phyloP scores from a whole-genome alignment of 2,797 vertebrate genomes.

The Gallirallus australis region DNA sequence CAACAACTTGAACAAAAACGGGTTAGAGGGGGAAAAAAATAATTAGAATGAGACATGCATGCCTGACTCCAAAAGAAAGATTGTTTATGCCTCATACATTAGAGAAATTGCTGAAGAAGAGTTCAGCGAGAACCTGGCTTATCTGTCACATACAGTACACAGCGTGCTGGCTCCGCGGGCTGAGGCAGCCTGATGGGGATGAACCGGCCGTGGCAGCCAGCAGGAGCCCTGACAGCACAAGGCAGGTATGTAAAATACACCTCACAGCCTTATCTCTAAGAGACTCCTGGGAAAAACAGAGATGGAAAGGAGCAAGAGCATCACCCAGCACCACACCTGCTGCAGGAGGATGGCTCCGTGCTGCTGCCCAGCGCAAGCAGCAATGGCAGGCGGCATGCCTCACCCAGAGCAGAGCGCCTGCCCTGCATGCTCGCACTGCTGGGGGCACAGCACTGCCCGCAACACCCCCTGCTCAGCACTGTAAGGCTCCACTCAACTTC shows the following conservation, averaged over 20 bases:
- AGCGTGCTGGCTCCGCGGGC: not conserved
- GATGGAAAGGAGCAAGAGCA: not conserved
- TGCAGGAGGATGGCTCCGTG: fast-evolving
- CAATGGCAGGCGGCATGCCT: fast-evolving
- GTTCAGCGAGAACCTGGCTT: not conserved
- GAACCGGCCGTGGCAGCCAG: not conserved
- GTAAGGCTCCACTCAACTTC: fast-evolving
- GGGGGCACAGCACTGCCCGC: not conserved
- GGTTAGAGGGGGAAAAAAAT: not conserved
- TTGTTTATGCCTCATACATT: not conserved
- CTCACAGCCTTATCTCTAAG: not conserved
- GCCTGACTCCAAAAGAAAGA: not conserved
- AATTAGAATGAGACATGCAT: constrained; percentile 6
- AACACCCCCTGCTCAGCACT: fast-evolving
- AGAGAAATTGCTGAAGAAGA: constrained; percentile 19
- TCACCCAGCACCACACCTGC: not conserved
- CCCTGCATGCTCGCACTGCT: fast-evolving
- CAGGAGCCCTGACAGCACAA: not conserved
- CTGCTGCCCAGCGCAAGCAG: not conserved
- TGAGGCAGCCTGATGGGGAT: not conserved
- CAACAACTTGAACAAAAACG: constrained; percentile 27
- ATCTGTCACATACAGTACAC: not conserved
- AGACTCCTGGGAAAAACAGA: not conserved
- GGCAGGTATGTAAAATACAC: not conserved
- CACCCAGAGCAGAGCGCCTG: fast-evolving